Base-by-base conservation (phyloP, 2,113 vertebrate genomes). In the Zeus faber region DNA sequence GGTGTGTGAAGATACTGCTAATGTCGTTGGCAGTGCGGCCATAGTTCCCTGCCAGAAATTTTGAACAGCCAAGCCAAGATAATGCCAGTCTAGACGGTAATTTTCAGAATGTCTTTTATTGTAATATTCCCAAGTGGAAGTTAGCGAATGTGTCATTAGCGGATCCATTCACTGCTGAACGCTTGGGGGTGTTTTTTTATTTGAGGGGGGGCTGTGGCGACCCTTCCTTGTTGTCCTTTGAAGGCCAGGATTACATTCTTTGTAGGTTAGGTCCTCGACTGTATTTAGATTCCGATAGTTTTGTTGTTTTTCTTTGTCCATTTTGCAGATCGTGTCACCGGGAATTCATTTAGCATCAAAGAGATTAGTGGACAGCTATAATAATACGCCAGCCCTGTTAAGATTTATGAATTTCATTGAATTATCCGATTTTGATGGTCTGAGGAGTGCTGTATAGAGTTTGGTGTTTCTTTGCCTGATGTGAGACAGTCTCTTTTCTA, bases 231-330 rank as follows among this genome's bases (percentile, higher is more conserved):
- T n/a, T n/a, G 31, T 11, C 14, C 31, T 13, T 8, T 33, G 27
- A 53, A 27, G 54, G 49, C 61, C 60, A 23, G 37, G 63, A 73
- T 70, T 80, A 69, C 60, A 18, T 17, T 54, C 26, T 44, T 49
- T 54, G 54, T 59, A 58, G 45, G 8, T 31, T 10, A n/a, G n/a
- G n/a, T n/a, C n/a, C 17, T 7, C 4, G 45, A 48, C 25, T 41
- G 52, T 49, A 54, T 51, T 41, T 47, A 8, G 20, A 29, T 37
- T 49, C 35, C 7, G 29, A 35, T 27, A 20, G 48, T 49, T 50
- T 51, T 39, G 26, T 46, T 52, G 51, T 50, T 43, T 43, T 1
- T 31, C 50, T 41, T 35, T 1, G 6, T 2, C 3, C 27, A 25
- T 21, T 51, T 25, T 58, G 26, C n/a, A 51, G 26, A 54, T 50